Percentiles rank a stretch among this genome's conserved stretches.
Evolutionary conservation across 2,113 vertebrate species (phyloP).

Genomic region (Hoplias malabaricus): DNA sequence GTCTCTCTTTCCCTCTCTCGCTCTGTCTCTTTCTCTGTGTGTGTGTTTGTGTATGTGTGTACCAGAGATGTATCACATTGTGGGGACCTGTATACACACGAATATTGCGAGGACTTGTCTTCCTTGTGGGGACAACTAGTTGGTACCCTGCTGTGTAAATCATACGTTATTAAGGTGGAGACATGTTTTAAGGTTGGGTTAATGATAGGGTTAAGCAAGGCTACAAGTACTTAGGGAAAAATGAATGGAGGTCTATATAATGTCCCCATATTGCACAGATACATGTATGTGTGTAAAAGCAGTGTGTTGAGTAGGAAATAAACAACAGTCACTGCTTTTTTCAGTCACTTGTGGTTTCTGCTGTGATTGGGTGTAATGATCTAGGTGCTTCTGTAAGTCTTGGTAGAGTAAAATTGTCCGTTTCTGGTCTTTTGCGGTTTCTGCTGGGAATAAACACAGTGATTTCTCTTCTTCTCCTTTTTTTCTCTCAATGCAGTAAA

Average conservation of each 20-base stretch:
- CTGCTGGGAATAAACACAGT: constrained; percentile 13
- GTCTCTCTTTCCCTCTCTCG: too few relatives aligned
- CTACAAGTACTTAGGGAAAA: too few relatives aligned
- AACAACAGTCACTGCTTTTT: constrained; percentile 23
- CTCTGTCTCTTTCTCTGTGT: constrained; percentile 24
- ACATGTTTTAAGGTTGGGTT: too few relatives aligned
- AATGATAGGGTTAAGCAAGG: too few relatives aligned
- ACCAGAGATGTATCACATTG: too few relatives aligned
- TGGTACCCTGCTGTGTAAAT: too few relatives aligned
- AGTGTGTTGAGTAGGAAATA: constrained; percentile 28
- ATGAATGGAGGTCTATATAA: too few relatives aligned
- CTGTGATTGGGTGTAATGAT: constrained; percentile 31
- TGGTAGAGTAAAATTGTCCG: not conserved
- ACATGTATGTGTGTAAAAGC: not conserved
- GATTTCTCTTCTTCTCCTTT: constrained; percentile 20
- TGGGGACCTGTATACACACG: too few relatives aligned
- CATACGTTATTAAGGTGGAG: too few relatives aligned
- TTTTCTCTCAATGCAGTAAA: constrained; percentile 18
- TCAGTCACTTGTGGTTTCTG: constrained; percentile 28
- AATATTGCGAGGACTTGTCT: too few relatives aligned
- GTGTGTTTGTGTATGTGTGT: not conserved
- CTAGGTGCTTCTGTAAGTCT: not conserved
- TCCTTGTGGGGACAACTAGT: too few relatives aligned
- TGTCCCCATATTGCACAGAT: too few relatives aligned
- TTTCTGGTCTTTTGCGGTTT: constrained; percentile 33